Base-by-base conservation (phyloP, 2,888 invertebrate species). In the Meloe dianella region DNA sequence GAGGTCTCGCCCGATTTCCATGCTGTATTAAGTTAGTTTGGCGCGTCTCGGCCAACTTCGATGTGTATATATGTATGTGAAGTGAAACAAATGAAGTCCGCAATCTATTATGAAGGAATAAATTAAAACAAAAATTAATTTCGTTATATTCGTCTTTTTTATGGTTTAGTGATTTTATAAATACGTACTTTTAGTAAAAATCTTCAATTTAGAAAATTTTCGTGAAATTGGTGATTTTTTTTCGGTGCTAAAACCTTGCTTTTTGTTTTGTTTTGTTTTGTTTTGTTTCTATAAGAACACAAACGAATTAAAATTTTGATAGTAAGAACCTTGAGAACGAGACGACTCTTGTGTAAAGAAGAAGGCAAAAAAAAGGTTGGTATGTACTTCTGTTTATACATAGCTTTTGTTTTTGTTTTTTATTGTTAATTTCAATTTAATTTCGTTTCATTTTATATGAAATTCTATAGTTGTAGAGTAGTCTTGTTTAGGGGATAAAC, bases 11-110 rank as follows among this genome's bases (percentile, higher is more conserved):
- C 68, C 69, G 73, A 68, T 69, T 61, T 66, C 70, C 76, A 75
- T 73, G 75, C 75, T 59, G 68, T 64, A 74, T 75, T 77, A 69
- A 78, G 78, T 77, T 71, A 69, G 76, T 76, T 78, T 77, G 79
- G 80, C 79, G 79, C 80, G 79, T 76, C 78, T 54, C 54, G 54
- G 54, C 54, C 73, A 71, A 72, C 64, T 72, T 69, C 70, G 74
- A 73, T 71, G 67, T 71, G 68, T 68, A 61, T 62, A 66, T 68
- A 68, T 54, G 63, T 57, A 58, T 47, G 20, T 47, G 54, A 54
- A 63, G 63, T 67, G 71, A 67, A 67, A 72, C 66, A 67, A 68
- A 70, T 73, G 63, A 67, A 69, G 32, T 41, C 73, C 68, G 64
- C 75, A 77, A 77, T 78, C 76, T 73, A 73, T 78, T 76, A 78